Conservation (phyloP, 2,113 vertebrate species). For the Sula dactylatra region DNA sequence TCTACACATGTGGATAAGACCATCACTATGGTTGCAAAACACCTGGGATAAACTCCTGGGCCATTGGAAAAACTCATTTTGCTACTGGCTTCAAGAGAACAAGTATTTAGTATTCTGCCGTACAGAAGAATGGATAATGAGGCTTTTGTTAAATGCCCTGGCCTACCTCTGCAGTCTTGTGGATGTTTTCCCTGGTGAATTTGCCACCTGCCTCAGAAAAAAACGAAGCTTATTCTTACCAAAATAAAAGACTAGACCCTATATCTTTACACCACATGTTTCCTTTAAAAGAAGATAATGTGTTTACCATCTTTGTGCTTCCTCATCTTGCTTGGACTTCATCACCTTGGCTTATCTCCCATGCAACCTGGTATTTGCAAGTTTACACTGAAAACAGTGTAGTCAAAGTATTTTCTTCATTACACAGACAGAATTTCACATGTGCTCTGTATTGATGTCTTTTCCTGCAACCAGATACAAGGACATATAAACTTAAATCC, state of each 20-base stretch:
- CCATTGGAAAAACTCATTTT: neutral
- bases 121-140: neutral
- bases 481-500: neutral
- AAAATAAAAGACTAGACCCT: neutral
- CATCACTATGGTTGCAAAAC: neutral
- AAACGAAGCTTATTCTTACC: neutral
- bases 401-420: neutral
- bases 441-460: neutral
- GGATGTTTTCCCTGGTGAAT: neutral
- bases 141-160: neutral
- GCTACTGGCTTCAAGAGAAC: neutral
- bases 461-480: slow-evolving; percentile 22
- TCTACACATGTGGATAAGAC: neutral
- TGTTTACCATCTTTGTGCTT: slow-evolving; percentile 21
- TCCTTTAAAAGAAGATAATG: slow-evolving; percentile 21
- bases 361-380: neutral
- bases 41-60: neutral
- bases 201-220: neutral
- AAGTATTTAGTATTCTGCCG: neutral
- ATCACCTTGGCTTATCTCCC: neutral
- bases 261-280: slow-evolving; percentile 9
- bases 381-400: neutral
- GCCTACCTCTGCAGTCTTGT: neutral
- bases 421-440: neutral
- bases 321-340: slow-evolving; percentile 15